A percentile compares a stretch with the other conserved stretches of the same genome.
phyloP scores from a whole-genome alignment of 2,113 vertebrate species.

The Morphnarchus princeps region DNA sequence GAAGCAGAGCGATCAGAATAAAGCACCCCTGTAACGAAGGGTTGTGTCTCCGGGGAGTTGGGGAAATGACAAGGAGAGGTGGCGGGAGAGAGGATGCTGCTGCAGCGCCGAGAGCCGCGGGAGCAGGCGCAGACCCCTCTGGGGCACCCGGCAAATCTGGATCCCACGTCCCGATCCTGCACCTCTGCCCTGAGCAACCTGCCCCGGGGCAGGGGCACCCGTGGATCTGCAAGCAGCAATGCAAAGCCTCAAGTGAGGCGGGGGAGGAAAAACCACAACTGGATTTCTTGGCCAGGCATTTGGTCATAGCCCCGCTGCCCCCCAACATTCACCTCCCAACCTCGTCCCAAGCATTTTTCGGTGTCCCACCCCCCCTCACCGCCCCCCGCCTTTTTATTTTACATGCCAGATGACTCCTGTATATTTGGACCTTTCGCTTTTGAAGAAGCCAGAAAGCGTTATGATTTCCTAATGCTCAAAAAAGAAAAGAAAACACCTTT shows the following conservation, averaged over 20 bases:
- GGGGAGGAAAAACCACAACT: background rate
- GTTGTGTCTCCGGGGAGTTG: background rate
- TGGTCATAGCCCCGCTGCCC: background rate
- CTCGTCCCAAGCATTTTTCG: background rate
- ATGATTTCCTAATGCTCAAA: slow-evolving; percentile 60
- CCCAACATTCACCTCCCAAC: background rate
- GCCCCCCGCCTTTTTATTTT: background rate
- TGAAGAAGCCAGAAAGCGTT: slow-evolving; percentile 54
- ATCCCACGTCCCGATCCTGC: background rate
- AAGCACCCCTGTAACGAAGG: background rate
- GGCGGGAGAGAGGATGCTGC: background rate
- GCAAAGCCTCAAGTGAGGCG: background rate
- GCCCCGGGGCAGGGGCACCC: background rate
- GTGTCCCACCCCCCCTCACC: background rate
- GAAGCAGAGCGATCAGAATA: background rate
- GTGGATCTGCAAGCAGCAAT: background rate
- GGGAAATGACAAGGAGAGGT: background rate
- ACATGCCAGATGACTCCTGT: slow-evolving; percentile 56
- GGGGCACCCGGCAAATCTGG: background rate
- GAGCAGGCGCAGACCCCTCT: background rate
- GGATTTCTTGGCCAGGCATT: background rate
- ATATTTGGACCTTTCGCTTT: slow-evolving; percentile 50
- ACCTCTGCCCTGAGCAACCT: background rate
- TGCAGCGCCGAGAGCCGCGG: rapidly evolving
- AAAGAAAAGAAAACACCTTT: slow-evolving; percentile 67